Percentiles rank a stretch among this genome's conserved stretches.
Conservation (phyloP, 1,140 invertebrate genomes). For the Leptinotarsa texana region DNA sequence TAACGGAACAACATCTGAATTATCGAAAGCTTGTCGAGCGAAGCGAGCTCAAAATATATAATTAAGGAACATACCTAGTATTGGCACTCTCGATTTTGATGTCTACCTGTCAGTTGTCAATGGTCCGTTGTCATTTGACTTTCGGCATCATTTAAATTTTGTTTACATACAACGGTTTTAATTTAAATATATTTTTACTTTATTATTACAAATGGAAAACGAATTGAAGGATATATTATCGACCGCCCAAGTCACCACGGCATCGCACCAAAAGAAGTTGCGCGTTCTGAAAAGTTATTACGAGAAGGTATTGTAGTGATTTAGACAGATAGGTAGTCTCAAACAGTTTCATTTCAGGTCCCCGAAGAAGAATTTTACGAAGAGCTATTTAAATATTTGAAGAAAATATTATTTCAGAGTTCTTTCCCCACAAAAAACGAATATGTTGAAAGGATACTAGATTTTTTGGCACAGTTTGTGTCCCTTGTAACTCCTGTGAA, state of each 20-base stretch:
- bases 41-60: no score
- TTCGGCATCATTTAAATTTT: not conserved
- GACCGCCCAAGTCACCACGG: conserved; percentile 8
- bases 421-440: conserved; percentile 22
- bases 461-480: conserved; percentile 39
- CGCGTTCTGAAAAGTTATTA: conserved; percentile 16
- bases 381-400: conserved; percentile 14
- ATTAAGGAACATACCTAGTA: no score
- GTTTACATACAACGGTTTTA: conserved; percentile 17
- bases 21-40: no score
- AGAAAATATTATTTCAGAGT: not conserved
- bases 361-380: conserved; percentile 12
- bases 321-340: no score
- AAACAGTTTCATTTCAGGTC: conserved; percentile 10
- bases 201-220: not conserved
- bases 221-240: not conserved
- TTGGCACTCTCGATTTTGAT: no score
- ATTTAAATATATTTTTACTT: conserved; percentile 16
- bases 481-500: conserved; percentile 21
- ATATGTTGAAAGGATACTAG: conserved; percentile 29
- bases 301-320: conserved; percentile 10
- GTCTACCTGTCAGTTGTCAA: not conserved
- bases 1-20: no score
- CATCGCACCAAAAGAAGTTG: conserved; percentile 16
- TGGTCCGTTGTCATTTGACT: no score